Conservation (phyloP, 2,888 invertebrate genomes). For the Agrenia bidenticulata region DNA sequence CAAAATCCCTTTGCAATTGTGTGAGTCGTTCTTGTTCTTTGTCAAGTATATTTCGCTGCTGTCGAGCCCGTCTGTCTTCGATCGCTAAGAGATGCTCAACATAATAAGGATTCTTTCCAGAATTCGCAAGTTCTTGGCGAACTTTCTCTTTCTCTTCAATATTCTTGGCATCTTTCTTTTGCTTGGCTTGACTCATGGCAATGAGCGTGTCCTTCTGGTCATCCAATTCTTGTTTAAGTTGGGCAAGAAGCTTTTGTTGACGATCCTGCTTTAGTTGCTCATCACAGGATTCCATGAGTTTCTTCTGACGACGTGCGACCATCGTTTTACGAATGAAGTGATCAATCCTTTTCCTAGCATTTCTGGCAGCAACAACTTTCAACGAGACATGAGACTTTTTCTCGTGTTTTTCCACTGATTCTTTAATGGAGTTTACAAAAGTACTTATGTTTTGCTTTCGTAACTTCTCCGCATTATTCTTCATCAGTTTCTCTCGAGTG, state of each 20-base stretch:
- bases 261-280: slow-evolving; percentile 21
- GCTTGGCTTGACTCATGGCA: slow-evolving; percentile 18
- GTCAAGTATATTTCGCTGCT: slow-evolving; percentile 35
- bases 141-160: slow-evolving; percentile 23
- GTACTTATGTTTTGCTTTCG: slow-evolving; percentile 18
- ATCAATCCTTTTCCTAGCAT: slow-evolving; percentile 22
- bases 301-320: slow-evolving; percentile 14
- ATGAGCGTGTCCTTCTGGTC: slow-evolving; percentile 28
- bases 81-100: slow-evolving; percentile 34
- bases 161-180: slow-evolving; percentile 22
- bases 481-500: slow-evolving; percentile 21
- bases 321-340: slow-evolving; percentile 29
- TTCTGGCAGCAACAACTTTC: slow-evolving; percentile 2
- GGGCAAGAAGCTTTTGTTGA: slow-evolving; percentile 27
- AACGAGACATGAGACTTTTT: background rate
- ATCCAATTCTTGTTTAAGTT: slow-evolving; percentile 30
- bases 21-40: slow-evolving; percentile 26
- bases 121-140: slow-evolving; percentile 20
- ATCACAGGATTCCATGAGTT: slow-evolving; percentile 19
- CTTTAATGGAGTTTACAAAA: slow-evolving; percentile 20
- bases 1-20: slow-evolving; percentile 31
- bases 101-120: slow-evolving; percentile 44
- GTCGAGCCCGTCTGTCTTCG: slow-evolving; percentile 24
- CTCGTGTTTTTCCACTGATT: slow-evolving; percentile 2
- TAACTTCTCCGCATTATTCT: background rate